Conservation (phyloP, 2,888 invertebrate species). For the Phasia obesa region DNA sequence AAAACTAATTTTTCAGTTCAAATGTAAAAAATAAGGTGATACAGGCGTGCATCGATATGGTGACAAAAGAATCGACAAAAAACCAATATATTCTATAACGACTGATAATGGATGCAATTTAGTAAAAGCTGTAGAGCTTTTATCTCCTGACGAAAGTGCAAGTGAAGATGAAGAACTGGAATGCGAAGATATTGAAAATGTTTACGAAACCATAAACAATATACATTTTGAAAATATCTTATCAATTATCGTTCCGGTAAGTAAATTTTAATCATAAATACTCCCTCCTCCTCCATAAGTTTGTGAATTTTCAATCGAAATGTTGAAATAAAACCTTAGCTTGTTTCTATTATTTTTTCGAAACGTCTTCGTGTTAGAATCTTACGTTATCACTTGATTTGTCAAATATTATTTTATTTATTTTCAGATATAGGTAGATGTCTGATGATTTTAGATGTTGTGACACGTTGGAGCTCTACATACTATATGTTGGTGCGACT, state of each 20-base stretch:
- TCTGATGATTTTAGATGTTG: no score
- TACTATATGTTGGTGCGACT: no score
- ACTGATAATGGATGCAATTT: constrained; percentile 10
- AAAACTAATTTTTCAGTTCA: not conserved
- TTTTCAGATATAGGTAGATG: not conserved
- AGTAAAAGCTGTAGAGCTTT: constrained; percentile 10
- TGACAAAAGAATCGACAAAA: constrained; percentile 9
- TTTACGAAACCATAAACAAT: constrained; percentile 2
- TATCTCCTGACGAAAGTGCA: constrained; percentile 10
- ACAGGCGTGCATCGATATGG: not conserved
- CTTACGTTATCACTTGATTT: no score
- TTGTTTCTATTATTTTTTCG: not conserved
- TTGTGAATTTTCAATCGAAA: no score
- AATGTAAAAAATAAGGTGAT: constrained; percentile 10
- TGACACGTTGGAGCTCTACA: no score
- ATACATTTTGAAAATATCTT: constrained; percentile 7
- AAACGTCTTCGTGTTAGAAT: not conserved
- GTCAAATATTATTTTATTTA: not conserved
- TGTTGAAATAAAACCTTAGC: not conserved
- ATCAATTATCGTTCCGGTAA: not conserved
- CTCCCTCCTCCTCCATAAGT: no score
- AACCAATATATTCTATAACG: constrained; percentile 8
- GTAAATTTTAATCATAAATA: not conserved
- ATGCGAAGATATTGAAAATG: not conserved
- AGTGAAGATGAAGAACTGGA: constrained; percentile 12